Base-by-base conservation (phyloP, 2,797 vertebrate species). In the Rhodeus uyekii region DNA sequence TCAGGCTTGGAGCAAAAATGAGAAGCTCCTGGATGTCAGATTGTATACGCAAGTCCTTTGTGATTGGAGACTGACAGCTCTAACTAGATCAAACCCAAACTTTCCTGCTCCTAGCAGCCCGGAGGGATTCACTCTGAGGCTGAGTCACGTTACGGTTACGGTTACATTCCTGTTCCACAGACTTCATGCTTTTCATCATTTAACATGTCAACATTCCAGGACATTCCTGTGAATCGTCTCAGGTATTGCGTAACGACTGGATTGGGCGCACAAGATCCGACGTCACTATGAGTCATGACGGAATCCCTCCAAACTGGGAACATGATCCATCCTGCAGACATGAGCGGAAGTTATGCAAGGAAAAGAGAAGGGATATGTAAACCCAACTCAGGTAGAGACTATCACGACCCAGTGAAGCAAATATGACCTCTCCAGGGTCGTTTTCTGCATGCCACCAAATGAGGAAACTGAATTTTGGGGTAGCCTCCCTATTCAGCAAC, bases 381-480 rank as follows among this genome's bases (percentile, higher is more conserved):
- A 84, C 79, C 58, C 67, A 81, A 81, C 38, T 76, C 46, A 65
- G 68, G 64, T 65, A n/a, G 60, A 76, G 65, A 71, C 68, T 8
- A 44, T 58, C 65, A 65, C 69, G 48, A 64, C 58, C n/a, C 8
- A 22, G 71, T 73, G 53, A 32, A 48, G 60, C 19, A 68, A 32
- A 55, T 55, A 34, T 18, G 34, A 42, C 75, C 60, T 46, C 44
- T 63, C n/a, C 38, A 32, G 27, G 8, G 34, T 55, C 29, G 13
- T 34, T 36, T 39, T 48, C 22, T 65, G 18, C 27, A 61, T 13
- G 39, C 7, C 8, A 13, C 27, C 58, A 46, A 77, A 24, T 58
- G 36, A 80, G 27, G 19, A 60, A 14, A 32, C 67, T 39, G 34
- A 32, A 55, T 55, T 74, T 13, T 38, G 14, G 4, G 55, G 0